Conservation (phyloP, 2,797 vertebrate genomes). For the Semotilus atromaculatus region DNA sequence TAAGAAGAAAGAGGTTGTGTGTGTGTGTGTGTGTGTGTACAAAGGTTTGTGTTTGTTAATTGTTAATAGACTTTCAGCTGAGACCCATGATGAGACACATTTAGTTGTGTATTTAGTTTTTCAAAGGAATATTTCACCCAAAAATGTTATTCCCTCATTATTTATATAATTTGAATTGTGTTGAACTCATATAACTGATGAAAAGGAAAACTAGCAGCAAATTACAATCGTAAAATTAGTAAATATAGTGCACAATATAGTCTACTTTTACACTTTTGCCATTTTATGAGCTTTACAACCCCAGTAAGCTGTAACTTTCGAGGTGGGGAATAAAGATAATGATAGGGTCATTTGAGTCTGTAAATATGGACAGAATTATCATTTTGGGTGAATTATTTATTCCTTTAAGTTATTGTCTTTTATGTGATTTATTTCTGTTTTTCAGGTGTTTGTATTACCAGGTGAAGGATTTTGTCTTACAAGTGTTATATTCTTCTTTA, state of each 20-base stretch:
- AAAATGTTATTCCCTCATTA: background rate
- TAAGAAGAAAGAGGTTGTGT: background rate
- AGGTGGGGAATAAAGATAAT: background rate
- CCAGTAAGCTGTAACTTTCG: background rate
- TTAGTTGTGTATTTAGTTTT: background rate
- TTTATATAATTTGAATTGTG: background rate
- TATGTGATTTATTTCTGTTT: background rate
- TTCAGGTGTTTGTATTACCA: background rate
- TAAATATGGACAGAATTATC: background rate
- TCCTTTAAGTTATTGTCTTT: background rate
- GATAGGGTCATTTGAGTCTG: background rate
- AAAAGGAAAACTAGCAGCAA: background rate
- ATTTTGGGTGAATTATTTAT: background rate
- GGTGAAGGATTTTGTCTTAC: background rate
- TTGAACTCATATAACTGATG: background rate
- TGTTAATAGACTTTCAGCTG: conserved; percentile 18
- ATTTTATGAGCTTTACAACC: background rate
- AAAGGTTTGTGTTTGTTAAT: conserved; percentile 33
- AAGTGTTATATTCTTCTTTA: background rate
- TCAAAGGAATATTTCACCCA: background rate
- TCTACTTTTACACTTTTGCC: background rate
- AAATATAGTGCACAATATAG: background rate
- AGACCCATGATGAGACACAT: background rate
- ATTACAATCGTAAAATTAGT: background rate
- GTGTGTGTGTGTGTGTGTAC: background rate